Conservation (phyloP, 2,113 vertebrate genomes). For the Oryzias melastigma region DNA sequence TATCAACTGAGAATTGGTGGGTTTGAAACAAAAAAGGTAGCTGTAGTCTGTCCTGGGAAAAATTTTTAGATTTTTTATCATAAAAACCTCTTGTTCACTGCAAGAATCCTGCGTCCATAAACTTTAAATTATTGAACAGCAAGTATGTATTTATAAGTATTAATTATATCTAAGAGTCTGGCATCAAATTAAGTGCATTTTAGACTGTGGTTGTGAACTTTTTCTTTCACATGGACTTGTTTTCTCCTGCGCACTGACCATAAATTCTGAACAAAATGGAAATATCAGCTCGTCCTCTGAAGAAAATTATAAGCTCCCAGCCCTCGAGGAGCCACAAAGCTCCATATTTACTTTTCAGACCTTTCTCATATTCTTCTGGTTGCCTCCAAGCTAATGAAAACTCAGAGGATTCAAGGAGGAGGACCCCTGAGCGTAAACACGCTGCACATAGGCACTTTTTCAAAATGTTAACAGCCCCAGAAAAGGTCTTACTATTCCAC, state of each 20-base stretch:
- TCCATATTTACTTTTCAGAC: constrained; percentile 37
- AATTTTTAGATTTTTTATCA: too few relatives aligned
- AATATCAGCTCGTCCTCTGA: constrained; percentile 37
- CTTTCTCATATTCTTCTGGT: constrained; percentile 43
- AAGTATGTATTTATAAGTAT: not conserved
- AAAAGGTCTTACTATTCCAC: constrained; percentile 71
- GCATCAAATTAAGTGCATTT: constrained; percentile 19
- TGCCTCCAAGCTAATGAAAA: constrained; percentile 56
- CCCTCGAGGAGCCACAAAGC: constrained; percentile 35
- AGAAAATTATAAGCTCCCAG: constrained; percentile 46
- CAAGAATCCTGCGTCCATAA: too few relatives aligned
- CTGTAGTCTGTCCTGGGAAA: too few relatives aligned
- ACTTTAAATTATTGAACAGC: too few relatives aligned
- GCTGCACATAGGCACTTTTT: constrained; percentile 68
- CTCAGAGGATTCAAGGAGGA: constrained; percentile 41
- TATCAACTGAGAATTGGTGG: too few relatives aligned
- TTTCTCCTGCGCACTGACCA: constrained; percentile 10
- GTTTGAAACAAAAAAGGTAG: too few relatives aligned
- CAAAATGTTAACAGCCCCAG: constrained; percentile 72
- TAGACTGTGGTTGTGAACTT: constrained; percentile 14
- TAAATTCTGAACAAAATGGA: constrained; percentile 41
- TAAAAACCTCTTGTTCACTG: too few relatives aligned
- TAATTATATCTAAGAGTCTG: not conserved
- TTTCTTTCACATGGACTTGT: constrained; percentile 22
- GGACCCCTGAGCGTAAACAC: constrained; percentile 62